phyloP scores from a whole-genome alignment of 2,113 vertebrate genomes.

The Corythoichthys haematopterus region DNA sequence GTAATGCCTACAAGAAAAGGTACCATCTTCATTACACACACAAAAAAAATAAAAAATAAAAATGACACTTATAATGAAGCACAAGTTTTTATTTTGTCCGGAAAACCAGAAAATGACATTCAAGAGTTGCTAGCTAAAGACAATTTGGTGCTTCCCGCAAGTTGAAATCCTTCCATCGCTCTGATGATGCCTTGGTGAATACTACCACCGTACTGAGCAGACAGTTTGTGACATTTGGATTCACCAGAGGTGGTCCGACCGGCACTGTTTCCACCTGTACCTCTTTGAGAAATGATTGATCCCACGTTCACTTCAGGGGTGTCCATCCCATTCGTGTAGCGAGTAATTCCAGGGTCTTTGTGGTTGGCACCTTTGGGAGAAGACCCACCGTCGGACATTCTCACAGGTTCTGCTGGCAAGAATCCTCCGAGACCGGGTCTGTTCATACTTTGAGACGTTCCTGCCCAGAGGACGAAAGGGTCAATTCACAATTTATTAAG shows the following conservation, averaged over 20 bases:
- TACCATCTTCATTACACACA: no score
- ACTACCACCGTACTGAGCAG: slow-evolving; percentile 10
- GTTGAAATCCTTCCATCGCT: slow-evolving; percentile 9
- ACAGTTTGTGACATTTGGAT: neutral
- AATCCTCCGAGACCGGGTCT: neutral
- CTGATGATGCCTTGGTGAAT: slow-evolving; percentile 35
- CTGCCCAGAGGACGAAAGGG: neutral
- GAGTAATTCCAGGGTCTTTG: neutral
- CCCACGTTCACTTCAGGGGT: neutral
- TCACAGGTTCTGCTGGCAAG: neutral
- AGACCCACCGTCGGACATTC: neutral
- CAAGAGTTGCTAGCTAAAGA: neutral
- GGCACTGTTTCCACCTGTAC: neutral
- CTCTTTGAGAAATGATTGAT: neutral
- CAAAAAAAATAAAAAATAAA: no score
- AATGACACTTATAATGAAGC: neutral
- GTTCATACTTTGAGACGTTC: neutral
- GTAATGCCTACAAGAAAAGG: no score
- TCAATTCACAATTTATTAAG: no score
- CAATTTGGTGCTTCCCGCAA: neutral
- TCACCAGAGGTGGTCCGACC: neutral
- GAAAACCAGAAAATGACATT: neutral
- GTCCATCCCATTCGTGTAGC: no score
- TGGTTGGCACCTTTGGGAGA: neutral
- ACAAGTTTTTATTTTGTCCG: neutral